phyloP scores from a whole-genome alignment of 2,888 invertebrate genomes.

The Epinotia bilunana region DNA sequence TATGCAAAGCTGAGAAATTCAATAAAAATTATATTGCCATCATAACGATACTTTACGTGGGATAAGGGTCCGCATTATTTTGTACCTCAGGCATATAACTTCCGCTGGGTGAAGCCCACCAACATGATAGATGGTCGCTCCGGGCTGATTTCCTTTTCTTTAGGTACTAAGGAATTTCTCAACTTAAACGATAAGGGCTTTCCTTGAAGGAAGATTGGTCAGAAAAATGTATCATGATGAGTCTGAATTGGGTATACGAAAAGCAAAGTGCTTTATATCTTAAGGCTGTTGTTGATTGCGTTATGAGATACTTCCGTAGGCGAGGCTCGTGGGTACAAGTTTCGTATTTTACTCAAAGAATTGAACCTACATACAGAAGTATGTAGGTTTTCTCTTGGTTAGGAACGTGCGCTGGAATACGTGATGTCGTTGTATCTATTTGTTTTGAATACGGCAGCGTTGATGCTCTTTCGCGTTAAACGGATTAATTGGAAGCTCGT shows the following conservation, averaged over 20 bases:
- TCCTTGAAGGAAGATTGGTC: conserved; percentile 34
- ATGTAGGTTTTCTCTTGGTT: not conserved
- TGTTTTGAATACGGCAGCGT: conserved; percentile 5
- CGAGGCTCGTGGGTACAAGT: conserved; percentile 5
- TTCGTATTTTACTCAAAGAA: conserved; percentile 22
- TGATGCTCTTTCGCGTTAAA: conserved; percentile 1
- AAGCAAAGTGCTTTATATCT: conserved; percentile 3
- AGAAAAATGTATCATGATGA: conserved; percentile 36
- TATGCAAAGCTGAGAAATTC: conserved; percentile 48
- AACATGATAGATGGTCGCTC: conserved; percentile 72
- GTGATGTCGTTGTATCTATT: conserved; percentile 17
- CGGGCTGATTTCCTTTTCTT: conserved; percentile 70
- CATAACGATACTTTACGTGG: conserved; percentile 59
- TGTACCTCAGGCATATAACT: conserved; percentile 69
- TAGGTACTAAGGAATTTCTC: conserved; percentile 70
- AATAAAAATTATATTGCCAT: conserved; percentile 50
- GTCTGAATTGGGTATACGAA: conserved; percentile 13
- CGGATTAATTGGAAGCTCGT: conserved; percentile 11
- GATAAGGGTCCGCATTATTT: conserved; percentile 65
- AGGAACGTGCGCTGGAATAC: conserved; percentile 5
- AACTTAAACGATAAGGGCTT: conserved; percentile 73
- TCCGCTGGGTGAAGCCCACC: conserved; percentile 62
- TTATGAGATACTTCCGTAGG: conserved; percentile 19
- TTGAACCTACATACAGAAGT: too few relatives aligned
- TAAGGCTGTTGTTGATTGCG: conserved; percentile 7